A percentile compares a stretch with the other conserved stretches of the same genome.
phyloP scores from a whole-genome alignment of 2,113 vertebrate species.

The Octodon degus region DNA sequence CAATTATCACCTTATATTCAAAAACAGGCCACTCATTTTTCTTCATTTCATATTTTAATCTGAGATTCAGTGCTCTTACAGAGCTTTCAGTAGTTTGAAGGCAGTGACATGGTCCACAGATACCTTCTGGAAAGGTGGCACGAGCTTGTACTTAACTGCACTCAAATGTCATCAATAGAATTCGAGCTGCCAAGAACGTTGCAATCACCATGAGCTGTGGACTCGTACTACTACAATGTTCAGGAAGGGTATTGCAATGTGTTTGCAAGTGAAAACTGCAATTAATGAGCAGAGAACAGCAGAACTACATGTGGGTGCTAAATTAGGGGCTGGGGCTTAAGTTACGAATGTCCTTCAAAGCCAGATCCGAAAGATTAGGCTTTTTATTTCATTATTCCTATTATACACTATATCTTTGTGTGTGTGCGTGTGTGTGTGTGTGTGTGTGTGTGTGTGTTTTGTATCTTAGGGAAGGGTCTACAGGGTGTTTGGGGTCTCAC shows the following conservation, averaged over 20 bases:
- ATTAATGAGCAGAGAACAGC: conserved; percentile 9
- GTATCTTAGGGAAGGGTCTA: too few species aligned
- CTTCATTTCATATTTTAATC: neutral
- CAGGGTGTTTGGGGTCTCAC: too few species aligned
- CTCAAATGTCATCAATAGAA: neutral
- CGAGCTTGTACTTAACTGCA: neutral
- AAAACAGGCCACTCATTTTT: neutral
- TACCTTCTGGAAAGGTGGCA: neutral
- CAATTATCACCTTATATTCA: neutral
- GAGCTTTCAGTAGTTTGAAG: neutral
- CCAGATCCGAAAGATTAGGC: neutral
- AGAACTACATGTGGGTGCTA: neutral
- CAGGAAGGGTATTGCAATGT: neutral
- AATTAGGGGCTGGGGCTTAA: neutral
- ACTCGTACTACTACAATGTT: neutral
- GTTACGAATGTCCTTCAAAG: neutral
- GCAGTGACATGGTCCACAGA: neutral
- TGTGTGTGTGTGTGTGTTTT: too few species aligned
- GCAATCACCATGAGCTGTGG: neutral
- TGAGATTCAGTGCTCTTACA: neutral
- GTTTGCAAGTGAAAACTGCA: neutral
- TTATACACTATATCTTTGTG: neutral
- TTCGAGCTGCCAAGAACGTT: neutral
- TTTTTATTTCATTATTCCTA: conserved; percentile 22
- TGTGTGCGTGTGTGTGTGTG: too few species aligned